Evolutionary conservation across 2,797 vertebrate species (phyloP).

Genomic region (Sylvia borin): DNA sequence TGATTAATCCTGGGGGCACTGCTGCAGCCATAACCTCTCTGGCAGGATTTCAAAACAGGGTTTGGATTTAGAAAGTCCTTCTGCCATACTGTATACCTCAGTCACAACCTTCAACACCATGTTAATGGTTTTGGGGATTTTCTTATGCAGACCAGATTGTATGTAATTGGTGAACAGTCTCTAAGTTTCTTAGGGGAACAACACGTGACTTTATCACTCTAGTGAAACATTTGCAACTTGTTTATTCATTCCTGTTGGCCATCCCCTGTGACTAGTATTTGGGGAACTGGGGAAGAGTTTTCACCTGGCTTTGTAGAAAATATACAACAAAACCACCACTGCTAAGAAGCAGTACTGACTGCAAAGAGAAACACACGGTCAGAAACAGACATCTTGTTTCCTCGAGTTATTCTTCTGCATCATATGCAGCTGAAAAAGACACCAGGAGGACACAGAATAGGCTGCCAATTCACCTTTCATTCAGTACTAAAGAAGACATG

Average conservation of each 20-base stretch:
- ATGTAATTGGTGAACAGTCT: background rate
- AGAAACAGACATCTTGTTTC: background rate
- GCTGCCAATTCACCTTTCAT: background rate
- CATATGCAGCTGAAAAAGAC: background rate
- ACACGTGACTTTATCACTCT: fast-evolving
- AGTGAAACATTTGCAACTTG: background rate
- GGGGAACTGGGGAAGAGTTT: background rate
- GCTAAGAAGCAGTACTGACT: background rate
- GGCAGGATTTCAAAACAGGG: background rate
- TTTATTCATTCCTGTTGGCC: background rate
- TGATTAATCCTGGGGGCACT: fast-evolving
- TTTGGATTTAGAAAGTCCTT: background rate
- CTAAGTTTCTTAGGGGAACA: background rate
- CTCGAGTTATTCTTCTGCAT: background rate
- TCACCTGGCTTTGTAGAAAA: background rate
- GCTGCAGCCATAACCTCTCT: background rate
- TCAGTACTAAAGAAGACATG: background rate
- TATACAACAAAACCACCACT: background rate
- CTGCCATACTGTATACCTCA: background rate
- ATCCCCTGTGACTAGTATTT: background rate
- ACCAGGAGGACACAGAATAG: background rate
- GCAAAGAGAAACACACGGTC: background rate
- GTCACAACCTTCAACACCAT: background rate
- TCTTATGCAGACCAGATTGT: background rate
- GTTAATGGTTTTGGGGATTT: background rate